Conservation (phyloP, 2,888 invertebrate genomes). For the Eupithecia dodoneata region DNA sequence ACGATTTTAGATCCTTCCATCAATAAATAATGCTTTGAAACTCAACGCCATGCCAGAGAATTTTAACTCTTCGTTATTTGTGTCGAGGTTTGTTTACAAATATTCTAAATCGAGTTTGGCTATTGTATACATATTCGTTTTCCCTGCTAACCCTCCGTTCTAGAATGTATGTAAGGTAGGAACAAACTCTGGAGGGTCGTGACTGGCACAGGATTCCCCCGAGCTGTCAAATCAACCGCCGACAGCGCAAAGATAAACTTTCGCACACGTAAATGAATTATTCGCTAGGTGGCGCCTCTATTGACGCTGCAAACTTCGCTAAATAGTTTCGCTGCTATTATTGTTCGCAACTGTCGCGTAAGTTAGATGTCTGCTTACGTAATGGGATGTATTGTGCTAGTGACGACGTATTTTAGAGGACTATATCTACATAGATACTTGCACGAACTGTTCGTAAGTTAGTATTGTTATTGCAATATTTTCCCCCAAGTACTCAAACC, state of each 20-base stretch:
- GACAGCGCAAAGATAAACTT: constrained; percentile 47
- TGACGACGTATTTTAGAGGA: constrained; percentile 7
- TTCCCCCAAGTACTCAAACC: background rate
- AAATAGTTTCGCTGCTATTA: constrained; percentile 82
- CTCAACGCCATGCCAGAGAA: too few relatives aligned
- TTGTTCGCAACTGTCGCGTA: constrained; percentile 77
- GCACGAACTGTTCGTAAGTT: background rate
- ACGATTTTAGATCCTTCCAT: too few relatives aligned
- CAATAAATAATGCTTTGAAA: too few relatives aligned
- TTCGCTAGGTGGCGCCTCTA: constrained; percentile 74
- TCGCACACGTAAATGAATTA: constrained; percentile 80
- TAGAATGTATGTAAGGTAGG: background rate
- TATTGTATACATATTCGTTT: too few relatives aligned
- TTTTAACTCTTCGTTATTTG: too few relatives aligned
- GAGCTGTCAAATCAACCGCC: constrained; percentile 18
- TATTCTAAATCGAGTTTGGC: too few relatives aligned
- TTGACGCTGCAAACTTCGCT: constrained; percentile 79
- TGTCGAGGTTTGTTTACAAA: too few relatives aligned
- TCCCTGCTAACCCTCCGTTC: background rate
- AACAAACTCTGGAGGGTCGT: background rate
- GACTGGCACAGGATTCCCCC: constrained; percentile 6
- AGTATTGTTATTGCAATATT: background rate
- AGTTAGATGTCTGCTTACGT: constrained; percentile 63
- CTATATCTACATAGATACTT: background rate
- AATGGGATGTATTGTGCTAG: constrained; percentile 48